phyloP scores from a whole-genome alignment of 2,113 vertebrate species.

The Phoxinus phoxinus region DNA sequence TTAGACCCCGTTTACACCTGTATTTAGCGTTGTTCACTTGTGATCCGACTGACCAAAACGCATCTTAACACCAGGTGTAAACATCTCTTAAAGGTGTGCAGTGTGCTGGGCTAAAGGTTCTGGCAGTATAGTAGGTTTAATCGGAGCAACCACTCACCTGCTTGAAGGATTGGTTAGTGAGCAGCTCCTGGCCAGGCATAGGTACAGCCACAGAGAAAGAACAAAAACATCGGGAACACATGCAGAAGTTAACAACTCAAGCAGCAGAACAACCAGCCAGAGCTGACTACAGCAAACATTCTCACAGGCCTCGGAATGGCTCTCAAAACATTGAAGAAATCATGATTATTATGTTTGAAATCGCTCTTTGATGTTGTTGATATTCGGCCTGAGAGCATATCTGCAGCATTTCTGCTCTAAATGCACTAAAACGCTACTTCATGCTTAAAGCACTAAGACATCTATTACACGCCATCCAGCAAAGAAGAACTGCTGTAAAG shows the following conservation, averaged over 20 bases:
- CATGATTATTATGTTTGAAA: not conserved
- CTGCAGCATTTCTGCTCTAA: slow-evolving; percentile 35
- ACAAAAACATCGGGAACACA: slow-evolving; percentile 86
- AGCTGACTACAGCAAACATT: slow-evolving; percentile 51
- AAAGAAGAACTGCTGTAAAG: slow-evolving; percentile 56
- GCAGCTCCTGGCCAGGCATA: slow-evolving; percentile 90
- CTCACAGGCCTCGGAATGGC: not conserved
- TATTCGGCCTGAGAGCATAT: slow-evolving; percentile 22
- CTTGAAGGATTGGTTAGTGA: slow-evolving; percentile 92
- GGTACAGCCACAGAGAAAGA: slow-evolving; percentile 74
- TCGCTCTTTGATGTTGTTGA: not conserved
- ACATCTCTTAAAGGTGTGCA: not conserved
- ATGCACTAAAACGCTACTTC: slow-evolving; percentile 56
- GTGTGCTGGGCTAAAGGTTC: not conserved
- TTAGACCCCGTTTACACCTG: no score
- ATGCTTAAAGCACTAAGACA: slow-evolving; percentile 59
- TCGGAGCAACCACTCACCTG: slow-evolving; percentile 83
- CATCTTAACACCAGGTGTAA: no score
- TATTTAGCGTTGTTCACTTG: no score
- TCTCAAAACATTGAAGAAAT: not conserved
- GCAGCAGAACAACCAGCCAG: slow-evolving; percentile 62
- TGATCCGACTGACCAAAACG: no score
- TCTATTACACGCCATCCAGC: slow-evolving; percentile 60
- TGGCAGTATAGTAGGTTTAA: not conserved
- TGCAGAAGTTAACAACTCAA: slow-evolving; percentile 75